Evolutionary conservation across 2,888 invertebrate genomes (phyloP).

Genomic region (Macaria notata): DNA sequence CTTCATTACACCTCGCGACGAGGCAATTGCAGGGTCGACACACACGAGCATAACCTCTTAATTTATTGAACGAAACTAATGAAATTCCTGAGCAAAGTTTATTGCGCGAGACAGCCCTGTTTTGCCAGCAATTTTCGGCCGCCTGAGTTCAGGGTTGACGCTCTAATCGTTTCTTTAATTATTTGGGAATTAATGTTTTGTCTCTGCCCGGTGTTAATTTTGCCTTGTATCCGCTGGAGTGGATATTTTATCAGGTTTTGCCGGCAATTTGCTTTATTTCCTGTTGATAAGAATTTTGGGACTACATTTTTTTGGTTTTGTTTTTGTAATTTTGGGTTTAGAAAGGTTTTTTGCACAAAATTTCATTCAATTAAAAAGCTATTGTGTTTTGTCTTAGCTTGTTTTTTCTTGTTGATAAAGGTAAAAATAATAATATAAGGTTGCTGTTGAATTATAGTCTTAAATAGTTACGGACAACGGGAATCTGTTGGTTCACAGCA

Average conservation of each 20-base stretch:
- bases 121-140: constrained; percentile 74
- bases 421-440: too few relatives aligned
- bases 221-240: constrained; percentile 24
- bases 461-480: too few relatives aligned
- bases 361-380: background rate
- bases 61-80: constrained; percentile 82
- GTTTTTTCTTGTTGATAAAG: too few relatives aligned
- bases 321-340: background rate
- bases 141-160: constrained; percentile 48
- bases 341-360: background rate
- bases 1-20: constrained; percentile 76
- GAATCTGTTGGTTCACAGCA: too few relatives aligned
- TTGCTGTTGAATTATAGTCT: too few relatives aligned
- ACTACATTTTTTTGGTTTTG: constrained; percentile 1
- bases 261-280: constrained; percentile 16
- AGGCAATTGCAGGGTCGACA: constrained; percentile 81
- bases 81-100: constrained; percentile 80
- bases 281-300: constrained; percentile 8
- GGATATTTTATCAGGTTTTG: constrained; percentile 12
- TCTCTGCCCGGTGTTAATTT: constrained; percentile 54
- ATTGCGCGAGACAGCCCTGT: constrained; percentile 78
- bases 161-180: constrained; percentile 79
- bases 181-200: constrained; percentile 73
- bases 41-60: constrained; percentile 81
- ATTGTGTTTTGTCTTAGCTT: background rate